Evolutionary conservation across 2,888 invertebrate species (phyloP).

Genomic region (Leptogaster cylindrica): DNA sequence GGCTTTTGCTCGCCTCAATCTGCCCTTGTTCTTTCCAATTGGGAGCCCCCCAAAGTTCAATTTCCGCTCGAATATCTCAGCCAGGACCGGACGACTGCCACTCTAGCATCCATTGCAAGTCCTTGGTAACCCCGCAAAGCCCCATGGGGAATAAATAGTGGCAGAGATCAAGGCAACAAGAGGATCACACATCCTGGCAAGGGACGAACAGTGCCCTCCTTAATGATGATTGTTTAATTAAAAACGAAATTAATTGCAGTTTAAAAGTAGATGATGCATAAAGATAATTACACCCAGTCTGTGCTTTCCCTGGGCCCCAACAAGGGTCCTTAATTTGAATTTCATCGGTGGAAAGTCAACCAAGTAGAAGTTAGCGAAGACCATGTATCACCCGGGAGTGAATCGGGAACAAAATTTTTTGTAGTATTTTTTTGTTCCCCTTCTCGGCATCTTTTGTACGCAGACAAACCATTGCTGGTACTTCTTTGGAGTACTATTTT

Average conservation of each 20-base stretch:
- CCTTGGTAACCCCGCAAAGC: not conserved
- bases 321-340: constrained; percentile 33
- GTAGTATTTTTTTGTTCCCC: constrained; percentile 19
- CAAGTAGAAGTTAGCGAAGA: constrained; percentile 22
- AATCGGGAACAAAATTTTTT: constrained; percentile 32
- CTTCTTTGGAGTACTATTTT: constrained; percentile 15
- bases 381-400: constrained; percentile 25
- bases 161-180: constrained; percentile 30
- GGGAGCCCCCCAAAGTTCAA: constrained; percentile 15
- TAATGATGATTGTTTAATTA: constrained; percentile 46
- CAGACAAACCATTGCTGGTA: constrained; percentile 6
- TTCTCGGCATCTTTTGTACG: not conserved
- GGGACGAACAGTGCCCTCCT: constrained; percentile 11
- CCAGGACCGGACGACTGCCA: not conserved
- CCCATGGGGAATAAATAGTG: constrained; percentile 16
- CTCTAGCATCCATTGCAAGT: not conserved
- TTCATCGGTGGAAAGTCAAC: constrained; percentile 41
- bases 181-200: constrained; percentile 29
- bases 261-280: constrained; percentile 46
- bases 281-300: constrained; percentile 41
- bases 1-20: not conserved
- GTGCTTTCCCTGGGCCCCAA: constrained; percentile 9
- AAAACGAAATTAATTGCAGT: constrained; percentile 45
- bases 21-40: constrained; percentile 15
- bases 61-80: constrained; percentile 27